phyloP scores from a whole-genome alignment of 2,888 invertebrate species.

The Cheiracanthium punctorium region DNA sequence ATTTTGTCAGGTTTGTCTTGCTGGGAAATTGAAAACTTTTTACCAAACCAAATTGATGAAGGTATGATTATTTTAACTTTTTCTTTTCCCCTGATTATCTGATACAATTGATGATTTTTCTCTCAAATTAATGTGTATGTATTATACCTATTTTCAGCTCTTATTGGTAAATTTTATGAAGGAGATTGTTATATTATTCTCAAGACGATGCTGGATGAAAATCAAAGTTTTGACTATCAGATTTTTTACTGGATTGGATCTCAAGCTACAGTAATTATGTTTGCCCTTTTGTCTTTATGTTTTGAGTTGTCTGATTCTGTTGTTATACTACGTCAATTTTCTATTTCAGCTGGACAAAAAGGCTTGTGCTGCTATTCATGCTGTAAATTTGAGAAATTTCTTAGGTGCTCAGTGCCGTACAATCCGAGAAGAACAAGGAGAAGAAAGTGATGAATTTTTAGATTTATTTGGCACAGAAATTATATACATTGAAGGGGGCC shows the following conservation, averaged over 20 bases:
- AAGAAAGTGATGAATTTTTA: slow-evolving; percentile 97
- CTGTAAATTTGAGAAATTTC: slow-evolving; percentile 96
- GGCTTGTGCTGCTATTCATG: slow-evolving; percentile 98
- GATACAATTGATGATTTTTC: background rate
- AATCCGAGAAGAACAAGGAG: slow-evolving; percentile 96
- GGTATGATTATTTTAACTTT: slow-evolving; percentile 70
- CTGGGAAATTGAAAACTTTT: slow-evolving; percentile 99
- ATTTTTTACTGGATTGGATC: slow-evolving; percentile 99
- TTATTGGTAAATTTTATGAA: slow-evolving; percentile 98
- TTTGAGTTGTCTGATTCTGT: background rate
- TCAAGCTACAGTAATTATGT: slow-evolving; percentile 85
- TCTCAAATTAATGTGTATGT: background rate
- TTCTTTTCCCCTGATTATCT: background rate
- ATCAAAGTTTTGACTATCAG: slow-evolving; percentile 88
- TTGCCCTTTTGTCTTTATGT: background rate
- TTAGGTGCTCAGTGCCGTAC: slow-evolving; percentile 95
- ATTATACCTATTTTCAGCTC: slow-evolving; percentile 78
- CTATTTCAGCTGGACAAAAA: slow-evolving; percentile 87
- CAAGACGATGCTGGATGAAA: slow-evolving; percentile 89
- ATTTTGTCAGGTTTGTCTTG: slow-evolving; percentile 83
- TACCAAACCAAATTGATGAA: slow-evolving; percentile 90
- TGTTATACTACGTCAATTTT: background rate
- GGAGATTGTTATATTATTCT: slow-evolving; percentile 98
- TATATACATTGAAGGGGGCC: slow-evolving; percentile 97
- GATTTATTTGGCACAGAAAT: slow-evolving; percentile 92